Evolutionary conservation across 1,140 invertebrate genomes (phyloP), one percentile per base, ranked within the genome.

Genomic region (Trichonephila inaurata): DNA sequence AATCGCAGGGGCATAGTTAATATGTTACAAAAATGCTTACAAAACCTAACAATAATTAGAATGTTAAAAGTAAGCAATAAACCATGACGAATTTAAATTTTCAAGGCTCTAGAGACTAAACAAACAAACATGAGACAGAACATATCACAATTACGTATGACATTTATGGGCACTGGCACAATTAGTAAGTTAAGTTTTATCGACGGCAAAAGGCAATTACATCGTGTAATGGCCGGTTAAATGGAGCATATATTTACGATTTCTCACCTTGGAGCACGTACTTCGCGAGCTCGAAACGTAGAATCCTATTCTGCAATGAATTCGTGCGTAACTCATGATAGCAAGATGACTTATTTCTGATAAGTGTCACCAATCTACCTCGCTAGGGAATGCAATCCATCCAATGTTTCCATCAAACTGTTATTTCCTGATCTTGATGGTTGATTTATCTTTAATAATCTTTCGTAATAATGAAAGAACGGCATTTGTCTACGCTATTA

Each of bases 161-260:
- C 69, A 72, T 72, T 72, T 72, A 72, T 28, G 14, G 7, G 66
- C 66, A n/a, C 24, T 14, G 2, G 66, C 8, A 72, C 21, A 33
- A 72, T 72, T 72, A 72, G 24, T 21, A 28, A 28, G 12, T 28
- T 28, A 8, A 72, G 69, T 72, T 72, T 72, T 72, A 72, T 72
- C n/a, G 69, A 72, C 24, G 69, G 66, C 24, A 72, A 14, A 72
- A 28, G 69, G 69, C 69, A 72, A 72, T 72, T 72, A 72, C 28
- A 14, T 28, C 24, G 24, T 28, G 69, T 28, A 72, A 72, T 72
- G 69, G 24, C 69, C 28, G 69, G n/a, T 72, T 33, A 33, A 16
- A 72, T 28, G 24, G 28, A 12, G 24, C 24, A 72, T 72, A 16
- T n/a, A 72, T 72, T 72, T 72, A 28, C 24, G 4, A 72, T 72